phyloP scores from a whole-genome alignment of 2,888 invertebrate genomes.

The Andrena chrysosceles region DNA sequence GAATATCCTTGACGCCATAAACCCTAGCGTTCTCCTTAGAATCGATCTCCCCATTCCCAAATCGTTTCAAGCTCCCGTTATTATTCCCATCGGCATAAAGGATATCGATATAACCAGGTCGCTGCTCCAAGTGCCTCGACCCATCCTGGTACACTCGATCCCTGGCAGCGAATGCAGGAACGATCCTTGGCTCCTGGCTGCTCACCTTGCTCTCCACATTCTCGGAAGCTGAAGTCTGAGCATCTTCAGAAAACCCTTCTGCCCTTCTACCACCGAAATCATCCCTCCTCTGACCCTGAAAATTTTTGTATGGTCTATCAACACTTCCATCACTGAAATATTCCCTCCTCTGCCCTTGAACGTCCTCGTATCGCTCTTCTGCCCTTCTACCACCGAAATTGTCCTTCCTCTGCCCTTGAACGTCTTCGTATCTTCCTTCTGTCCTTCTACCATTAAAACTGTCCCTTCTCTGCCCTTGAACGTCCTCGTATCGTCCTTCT shows the following conservation, averaged over 20 bases:
- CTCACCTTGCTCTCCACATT: constrained; percentile 37
- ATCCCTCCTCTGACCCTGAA: constrained; percentile 10
- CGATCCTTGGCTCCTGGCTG: neutral
- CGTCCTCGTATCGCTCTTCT: neutral
- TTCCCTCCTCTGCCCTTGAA: neutral
- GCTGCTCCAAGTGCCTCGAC: constrained; percentile 39
- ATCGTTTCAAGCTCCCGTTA: constrained; percentile 71
- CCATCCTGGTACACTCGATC: neutral
- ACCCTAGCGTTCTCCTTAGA: constrained; percentile 68
- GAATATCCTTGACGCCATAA: constrained; percentile 75
- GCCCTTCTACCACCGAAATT: neutral
- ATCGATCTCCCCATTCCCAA: constrained; percentile 75
- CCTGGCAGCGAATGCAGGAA: constrained; percentile 2
- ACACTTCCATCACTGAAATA: neutral
- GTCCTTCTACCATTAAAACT: neutral
- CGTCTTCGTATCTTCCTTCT: neutral
- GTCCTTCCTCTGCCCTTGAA: neutral
- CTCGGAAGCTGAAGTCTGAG: constrained; percentile 57
- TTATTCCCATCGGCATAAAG: constrained; percentile 76
- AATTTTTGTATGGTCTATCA: neutral
- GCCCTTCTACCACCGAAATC: constrained; percentile 10
- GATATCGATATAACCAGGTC: constrained; percentile 80
- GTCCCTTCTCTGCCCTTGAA: neutral
- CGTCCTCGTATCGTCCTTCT: constrained; percentile 49
- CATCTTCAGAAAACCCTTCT: constrained; percentile 48